Evolutionary conservation across 2,113 vertebrate species (phyloP).

Genomic region (Panurus biarmicus): DNA sequence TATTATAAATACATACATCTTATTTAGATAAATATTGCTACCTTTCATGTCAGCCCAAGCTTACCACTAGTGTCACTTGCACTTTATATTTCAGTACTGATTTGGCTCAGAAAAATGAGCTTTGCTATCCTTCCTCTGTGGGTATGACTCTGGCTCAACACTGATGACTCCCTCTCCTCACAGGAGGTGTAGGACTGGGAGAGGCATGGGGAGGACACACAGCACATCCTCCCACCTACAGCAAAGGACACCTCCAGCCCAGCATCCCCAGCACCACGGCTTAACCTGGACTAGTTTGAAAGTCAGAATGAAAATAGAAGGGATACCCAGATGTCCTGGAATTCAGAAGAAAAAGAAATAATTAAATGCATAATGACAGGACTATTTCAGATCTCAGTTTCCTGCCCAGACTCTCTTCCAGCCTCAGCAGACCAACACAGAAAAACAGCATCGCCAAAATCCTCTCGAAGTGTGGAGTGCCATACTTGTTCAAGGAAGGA

Average conservation of each 20-base stretch:
- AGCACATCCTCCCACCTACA: not conserved
- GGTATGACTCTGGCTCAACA: not conserved
- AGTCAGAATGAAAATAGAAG: not conserved
- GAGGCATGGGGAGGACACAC: not conserved
- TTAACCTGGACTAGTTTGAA: too few relatives aligned
- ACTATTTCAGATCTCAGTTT: not conserved
- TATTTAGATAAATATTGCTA: not conserved
- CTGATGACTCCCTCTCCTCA: too few relatives aligned
- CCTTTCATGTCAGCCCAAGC: not conserved
- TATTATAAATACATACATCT: too few relatives aligned
- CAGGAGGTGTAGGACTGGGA: accelerated
- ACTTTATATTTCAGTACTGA: not conserved
- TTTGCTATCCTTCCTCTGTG: not conserved
- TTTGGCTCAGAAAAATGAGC: not conserved
- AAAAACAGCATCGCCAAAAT: not conserved
- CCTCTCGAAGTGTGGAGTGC: not conserved
- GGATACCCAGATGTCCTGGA: not conserved
- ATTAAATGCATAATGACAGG: not conserved
- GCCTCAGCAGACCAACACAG: not conserved
- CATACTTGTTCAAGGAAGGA: not conserved
- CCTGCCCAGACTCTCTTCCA: not conserved
- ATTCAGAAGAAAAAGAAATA: not conserved
- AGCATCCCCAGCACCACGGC: not conserved
- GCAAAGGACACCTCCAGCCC: not conserved
- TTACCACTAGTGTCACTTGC: not conserved